Evolutionary conservation across 2,888 invertebrate species (phyloP), one percentile per base, ranked within the genome.

Genomic region (Andrena dorsata): DNA sequence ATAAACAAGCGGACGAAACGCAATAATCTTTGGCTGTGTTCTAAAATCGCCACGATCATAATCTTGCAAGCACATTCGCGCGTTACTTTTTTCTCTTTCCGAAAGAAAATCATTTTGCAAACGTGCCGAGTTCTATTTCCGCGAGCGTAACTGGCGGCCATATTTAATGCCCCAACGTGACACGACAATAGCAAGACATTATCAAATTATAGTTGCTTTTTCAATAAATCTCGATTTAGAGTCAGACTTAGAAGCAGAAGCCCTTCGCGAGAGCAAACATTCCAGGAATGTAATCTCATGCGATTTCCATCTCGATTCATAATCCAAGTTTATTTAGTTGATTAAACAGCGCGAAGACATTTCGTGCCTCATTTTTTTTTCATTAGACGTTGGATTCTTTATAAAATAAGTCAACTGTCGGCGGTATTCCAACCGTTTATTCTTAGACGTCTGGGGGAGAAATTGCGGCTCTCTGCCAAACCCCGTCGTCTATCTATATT

Each of bases 341-440:
- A 28, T 51, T 41, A 35, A 35, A 20, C 6, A 35, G 6, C 32
- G 2, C 2, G 26, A 28, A 64, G 58, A 26, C n/a, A 60, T 61
- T 28, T 32, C 10, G 7, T n/a, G 26, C 49, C 56, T 58, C 35
- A 8, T 61, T 65, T 78, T 63, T 80, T 71, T 76, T 41, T 79
- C 76, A 69, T 58, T 26, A 66, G 49, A 76, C 47, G 49, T 28
- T 49, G 77, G 61, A 86, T 85, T 83, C 83, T 76, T 86, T 61
- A 20, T 69, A 71, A 86, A 88, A 86, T 81, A 86, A 88, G 74
- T 76, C 80, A 86, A 90, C 61, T 80, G 76, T 69, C 73, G 84
- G 47, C 71, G 73, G 84, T 85, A 88, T 91, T 88, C 90, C 89
- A 89, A 86, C 89, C 86, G 91, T 91, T 93, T 93, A 93, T 93